Evolutionary conservation across 1,140 invertebrate species (phyloP), one percentile per base, ranked within the genome.

Genomic region (Ephestia elutella): DNA sequence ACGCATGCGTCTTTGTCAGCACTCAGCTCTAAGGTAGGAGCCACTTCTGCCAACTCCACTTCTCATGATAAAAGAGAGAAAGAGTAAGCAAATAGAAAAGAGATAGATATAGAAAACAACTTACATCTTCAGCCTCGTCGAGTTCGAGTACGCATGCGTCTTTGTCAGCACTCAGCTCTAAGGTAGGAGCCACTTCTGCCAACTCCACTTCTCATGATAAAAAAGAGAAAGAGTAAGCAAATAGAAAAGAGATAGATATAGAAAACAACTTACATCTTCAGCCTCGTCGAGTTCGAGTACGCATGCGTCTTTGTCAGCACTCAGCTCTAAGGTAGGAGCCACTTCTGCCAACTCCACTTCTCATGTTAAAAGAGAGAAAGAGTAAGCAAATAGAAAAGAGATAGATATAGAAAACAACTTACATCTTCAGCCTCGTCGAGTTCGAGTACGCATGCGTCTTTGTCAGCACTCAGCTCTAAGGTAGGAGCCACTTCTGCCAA

Each of bases 401-500:
- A n/a, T n/a, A n/a, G n/a, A n/a, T n/a, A n/a, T n/a, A 50, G 1
- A 21, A 13, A 13, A 68, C n/a, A n/a, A n/a, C 82, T 79, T 56
- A 87, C 84, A 60, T 87, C 84, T 50, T 87, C 84, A 4, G 82
- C 78, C 49, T 85, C 84, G 53, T 87, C 84, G 8, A 85, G 56
- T 20, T 86, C 82, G 0, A 84, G 59, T 0, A 87, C 75, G 57
- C 80, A 85, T 1, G 84, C 77, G 59, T 85, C 84, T 20, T 84
- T 82, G 35, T 87, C 84, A 0, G 75, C 73, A 11, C 78, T 72
- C 7, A 87, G 61, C 20, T 85, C 82, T 4, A 87, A 56, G 13
- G 66, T 71, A 0, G 82, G 80, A 5, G 82, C 78, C 5, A 71
- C 57, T 7, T 82, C 80, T 5, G 80, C 82, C 0, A 56, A 68